phyloP scores from a whole-genome alignment of 2,113 vertebrate genomes.

The Empidonax traillii region DNA sequence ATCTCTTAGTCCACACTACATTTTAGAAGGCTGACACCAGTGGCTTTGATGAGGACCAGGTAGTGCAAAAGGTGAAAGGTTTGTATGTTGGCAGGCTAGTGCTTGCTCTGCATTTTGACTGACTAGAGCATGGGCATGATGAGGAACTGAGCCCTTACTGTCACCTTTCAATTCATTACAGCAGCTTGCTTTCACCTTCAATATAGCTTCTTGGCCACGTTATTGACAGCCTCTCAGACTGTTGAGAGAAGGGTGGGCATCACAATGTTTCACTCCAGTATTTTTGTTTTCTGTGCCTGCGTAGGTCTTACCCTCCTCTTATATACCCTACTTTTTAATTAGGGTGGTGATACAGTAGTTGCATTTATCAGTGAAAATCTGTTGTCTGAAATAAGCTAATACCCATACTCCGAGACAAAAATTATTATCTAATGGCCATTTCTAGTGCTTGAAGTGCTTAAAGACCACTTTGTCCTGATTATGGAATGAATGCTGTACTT shows the following conservation, averaged over 20 bases:
- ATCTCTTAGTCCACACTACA: neutral
- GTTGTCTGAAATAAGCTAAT: neutral
- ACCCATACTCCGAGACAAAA: neutral
- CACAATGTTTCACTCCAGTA: accelerated
- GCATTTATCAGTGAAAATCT: neutral
- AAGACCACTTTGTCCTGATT: neutral
- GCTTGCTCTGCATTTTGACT: neutral
- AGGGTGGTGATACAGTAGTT: neutral
- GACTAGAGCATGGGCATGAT: neutral
- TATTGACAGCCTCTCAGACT: neutral
- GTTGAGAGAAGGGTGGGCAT: neutral
- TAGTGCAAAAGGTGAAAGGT: neutral
- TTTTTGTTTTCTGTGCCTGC: neutral
- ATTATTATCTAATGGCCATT: neutral
- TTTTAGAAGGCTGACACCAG: neutral
- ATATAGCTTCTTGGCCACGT: accelerated
- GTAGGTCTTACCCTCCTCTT: neutral
- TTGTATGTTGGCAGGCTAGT: neutral
- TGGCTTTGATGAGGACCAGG: neutral
- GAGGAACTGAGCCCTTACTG: neutral
- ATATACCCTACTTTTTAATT: neutral
- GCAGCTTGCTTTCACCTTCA: neutral
- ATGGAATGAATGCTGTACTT: neutral
- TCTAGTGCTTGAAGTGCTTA: neutral
- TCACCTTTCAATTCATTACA: neutral